Evolutionary conservation across 2,888 invertebrate genomes (phyloP).

Genomic region (Nomada hirtipes): DNA sequence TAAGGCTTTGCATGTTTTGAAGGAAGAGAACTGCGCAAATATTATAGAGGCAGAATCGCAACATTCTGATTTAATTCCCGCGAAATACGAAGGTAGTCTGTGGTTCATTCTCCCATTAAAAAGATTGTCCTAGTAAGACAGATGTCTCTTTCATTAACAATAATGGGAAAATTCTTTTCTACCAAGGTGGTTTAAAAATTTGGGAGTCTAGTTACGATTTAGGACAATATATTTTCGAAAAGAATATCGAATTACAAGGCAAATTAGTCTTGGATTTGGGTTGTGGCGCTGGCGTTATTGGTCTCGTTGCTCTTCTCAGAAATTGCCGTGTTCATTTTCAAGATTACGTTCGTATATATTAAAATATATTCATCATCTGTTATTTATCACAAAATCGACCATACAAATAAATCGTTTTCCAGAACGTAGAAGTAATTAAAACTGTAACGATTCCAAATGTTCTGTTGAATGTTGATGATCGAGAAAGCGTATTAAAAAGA

Average conservation of each 20-base stretch:
- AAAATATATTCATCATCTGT: neutral
- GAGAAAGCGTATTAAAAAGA: conserved; percentile 78
- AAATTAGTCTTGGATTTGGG: conserved; percentile 93
- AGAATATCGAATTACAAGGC: conserved; percentile 83
- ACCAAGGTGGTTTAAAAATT: conserved; percentile 94
- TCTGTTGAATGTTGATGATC: conserved; percentile 87
- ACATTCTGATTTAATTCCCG: conserved; percentile 91
- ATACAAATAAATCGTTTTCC: conserved; percentile 77
- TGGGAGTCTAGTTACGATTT: conserved; percentile 98
- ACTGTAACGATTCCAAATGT: conserved; percentile 94
- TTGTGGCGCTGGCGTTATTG: conserved; percentile 95
- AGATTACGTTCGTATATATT: conserved; percentile 92
- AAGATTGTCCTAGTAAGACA: neutral
- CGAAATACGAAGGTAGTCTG: conserved; percentile 91
- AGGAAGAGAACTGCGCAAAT: conserved; percentile 80
- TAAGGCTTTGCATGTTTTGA: conserved; percentile 74
- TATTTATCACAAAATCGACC: neutral
- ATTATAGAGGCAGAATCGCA: conserved; percentile 87
- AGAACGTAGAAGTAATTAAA: conserved; percentile 94
- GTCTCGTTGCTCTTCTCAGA: conserved; percentile 90
- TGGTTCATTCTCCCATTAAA: neutral
- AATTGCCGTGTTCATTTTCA: conserved; percentile 92
- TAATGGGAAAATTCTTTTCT: conserved; percentile 3
- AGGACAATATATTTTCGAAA: conserved; percentile 87
- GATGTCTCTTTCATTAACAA: neutral